phyloP scores from a whole-genome alignment of 2,888 invertebrate genomes.

The Oscheius sp. region DNA sequence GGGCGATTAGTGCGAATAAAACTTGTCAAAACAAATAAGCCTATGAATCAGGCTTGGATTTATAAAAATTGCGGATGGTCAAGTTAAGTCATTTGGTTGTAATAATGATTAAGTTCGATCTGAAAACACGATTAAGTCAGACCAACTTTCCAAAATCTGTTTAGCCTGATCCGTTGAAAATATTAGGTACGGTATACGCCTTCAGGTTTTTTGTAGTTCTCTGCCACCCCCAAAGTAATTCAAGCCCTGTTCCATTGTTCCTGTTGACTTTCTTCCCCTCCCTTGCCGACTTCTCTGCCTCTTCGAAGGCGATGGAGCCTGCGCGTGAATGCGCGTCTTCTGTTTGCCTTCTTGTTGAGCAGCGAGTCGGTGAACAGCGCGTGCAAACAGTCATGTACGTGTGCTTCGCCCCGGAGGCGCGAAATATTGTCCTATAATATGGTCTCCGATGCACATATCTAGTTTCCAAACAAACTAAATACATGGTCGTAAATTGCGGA shows the following conservation, averaged over 20 bases:
- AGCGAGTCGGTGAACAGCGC: constrained; percentile 25
- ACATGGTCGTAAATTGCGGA: too few species aligned
- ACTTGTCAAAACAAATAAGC: neutral
- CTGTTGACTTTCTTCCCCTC: neutral
- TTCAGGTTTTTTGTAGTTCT: neutral
- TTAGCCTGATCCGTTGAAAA: too few species aligned
- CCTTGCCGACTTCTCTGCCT: neutral
- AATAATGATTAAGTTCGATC: too few species aligned
- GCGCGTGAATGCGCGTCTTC: constrained; percentile 21
- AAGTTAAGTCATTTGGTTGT: too few species aligned
- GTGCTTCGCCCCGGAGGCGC: neutral
- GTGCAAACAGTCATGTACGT: constrained; percentile 19
- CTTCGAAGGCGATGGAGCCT: neutral
- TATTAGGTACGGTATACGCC: too few species aligned
- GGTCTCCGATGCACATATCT: neutral
- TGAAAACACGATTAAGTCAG: neutral
- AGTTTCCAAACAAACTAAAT: too few species aligned
- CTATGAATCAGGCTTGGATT: neutral
- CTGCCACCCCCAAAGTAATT: neutral
- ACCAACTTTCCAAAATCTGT: too few species aligned
- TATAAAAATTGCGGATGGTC: neutral
- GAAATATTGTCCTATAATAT: neutral
- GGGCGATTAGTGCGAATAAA: neutral
- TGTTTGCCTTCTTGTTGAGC: constrained; percentile 29
- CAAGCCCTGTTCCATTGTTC: neutral